A percentile compares a stretch with the other conserved stretches of the same genome.
phyloP scores from a whole-genome alignment of 2,888 invertebrate genomes.

The Bombyx huttoni region DNA sequence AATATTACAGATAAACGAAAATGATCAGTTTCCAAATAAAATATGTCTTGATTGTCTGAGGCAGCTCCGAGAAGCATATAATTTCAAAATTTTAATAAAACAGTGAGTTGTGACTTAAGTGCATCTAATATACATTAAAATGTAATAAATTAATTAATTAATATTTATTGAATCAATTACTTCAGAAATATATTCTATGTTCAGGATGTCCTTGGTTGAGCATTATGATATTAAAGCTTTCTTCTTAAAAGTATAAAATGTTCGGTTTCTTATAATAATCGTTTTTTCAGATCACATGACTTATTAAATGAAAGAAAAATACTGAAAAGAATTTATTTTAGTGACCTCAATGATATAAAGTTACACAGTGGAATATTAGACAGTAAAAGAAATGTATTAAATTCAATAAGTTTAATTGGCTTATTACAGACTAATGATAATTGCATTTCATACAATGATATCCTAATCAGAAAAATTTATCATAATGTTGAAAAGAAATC shows the following conservation, averaged over 20 bases:
- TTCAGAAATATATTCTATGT: slow-evolving; percentile 1
- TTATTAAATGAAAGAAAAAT: slow-evolving; percentile 18
- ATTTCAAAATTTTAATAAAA: slow-evolving; percentile 35
- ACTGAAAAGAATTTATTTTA: slow-evolving; percentile 26
- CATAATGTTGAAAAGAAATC: slow-evolving; percentile 3
- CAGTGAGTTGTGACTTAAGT: slow-evolving; percentile 15
- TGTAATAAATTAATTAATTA: too few species aligned
- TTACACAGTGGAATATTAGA: slow-evolving; percentile 16
- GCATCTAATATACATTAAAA: too few species aligned
- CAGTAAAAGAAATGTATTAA: slow-evolving; percentile 11
- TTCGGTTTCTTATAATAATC: too few species aligned
- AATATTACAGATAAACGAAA: slow-evolving; percentile 19
- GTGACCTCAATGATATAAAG: slow-evolving; percentile 33
- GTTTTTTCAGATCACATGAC: slow-evolving; percentile 25
- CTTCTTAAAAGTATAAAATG: too few species aligned
- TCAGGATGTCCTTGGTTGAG: not conserved
- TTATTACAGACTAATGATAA: slow-evolving; percentile 12
- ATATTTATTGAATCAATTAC: too few species aligned
- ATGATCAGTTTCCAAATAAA: slow-evolving; percentile 17
- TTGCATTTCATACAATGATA: slow-evolving; percentile 17
- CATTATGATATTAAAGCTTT: too few species aligned
- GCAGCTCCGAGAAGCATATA: slow-evolving; percentile 31
- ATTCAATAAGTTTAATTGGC: slow-evolving; percentile 10
- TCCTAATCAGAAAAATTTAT: slow-evolving; percentile 23
- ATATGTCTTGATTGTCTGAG: slow-evolving; percentile 44